Percentiles rank a stretch among this genome's conserved stretches.
Evolutionary conservation across 2,888 invertebrate species (phyloP).

Genomic region (Limnephilus rhombicus): DNA sequence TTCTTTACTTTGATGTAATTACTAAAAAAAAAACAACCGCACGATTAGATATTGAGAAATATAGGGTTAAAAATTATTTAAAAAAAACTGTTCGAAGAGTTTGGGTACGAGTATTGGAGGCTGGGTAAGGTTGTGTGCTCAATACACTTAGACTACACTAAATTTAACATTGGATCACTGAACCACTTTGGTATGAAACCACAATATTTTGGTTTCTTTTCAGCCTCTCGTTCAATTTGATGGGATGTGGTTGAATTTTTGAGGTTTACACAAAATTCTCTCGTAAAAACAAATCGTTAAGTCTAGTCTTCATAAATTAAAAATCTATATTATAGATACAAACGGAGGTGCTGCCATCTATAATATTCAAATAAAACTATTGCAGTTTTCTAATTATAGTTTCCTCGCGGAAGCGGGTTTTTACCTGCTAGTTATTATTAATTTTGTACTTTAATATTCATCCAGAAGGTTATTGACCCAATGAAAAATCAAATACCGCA

Average conservation of each 20-base stretch:
- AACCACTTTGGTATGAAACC: neutral
- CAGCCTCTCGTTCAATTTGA: neutral
- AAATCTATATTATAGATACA: no score
- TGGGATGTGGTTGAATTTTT: neutral
- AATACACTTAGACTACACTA: no score
- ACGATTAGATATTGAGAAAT: neutral
- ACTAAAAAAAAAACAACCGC: neutral
- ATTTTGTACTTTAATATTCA: no score
- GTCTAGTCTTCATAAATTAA: neutral
- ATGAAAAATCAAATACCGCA: neutral
- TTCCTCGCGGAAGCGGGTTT: no score
- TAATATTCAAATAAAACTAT: no score
- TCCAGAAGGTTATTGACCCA: no score
- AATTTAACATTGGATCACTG: neutral
- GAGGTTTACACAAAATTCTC: neutral
- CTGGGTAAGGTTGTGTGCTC: neutral
- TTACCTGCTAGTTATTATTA: no score
- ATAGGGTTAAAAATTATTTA: neutral
- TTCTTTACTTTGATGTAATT: neutral
- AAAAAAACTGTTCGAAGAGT: no score
- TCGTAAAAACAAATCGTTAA: neutral
- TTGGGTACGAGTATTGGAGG: neutral
- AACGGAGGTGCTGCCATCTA: no score
- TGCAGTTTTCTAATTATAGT: no score
- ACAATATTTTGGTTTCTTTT: neutral